Base-by-base conservation (phyloP, 2,113 vertebrate species). In the Otolemur garnettii region DNA sequence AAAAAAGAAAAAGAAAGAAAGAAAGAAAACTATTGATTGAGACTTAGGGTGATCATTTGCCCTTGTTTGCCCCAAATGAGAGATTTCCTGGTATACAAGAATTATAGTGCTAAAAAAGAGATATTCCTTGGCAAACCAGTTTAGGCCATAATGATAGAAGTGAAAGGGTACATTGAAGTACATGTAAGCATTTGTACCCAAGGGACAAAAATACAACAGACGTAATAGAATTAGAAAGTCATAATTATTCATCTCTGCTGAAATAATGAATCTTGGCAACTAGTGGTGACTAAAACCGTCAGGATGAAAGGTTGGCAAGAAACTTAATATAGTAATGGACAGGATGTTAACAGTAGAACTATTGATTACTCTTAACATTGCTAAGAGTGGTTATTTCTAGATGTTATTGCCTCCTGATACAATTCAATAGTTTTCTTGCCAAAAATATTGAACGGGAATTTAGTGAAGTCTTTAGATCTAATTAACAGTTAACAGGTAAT, bases 181-280 rank as follows among this genome's bases (percentile, higher is more conserved):
- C 33, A 68, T 59, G 30, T 80, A 42, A 69, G 64, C 12, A 57
- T 68, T 80, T 45, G 4, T 42, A 66, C 33, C 74, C 42, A 33
- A 26, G 66, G n/a, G 6, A 10, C 12, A 14, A 75, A 72, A 50
- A 11, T 14, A 24, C 21, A 42, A 18, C 53, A 75, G 7, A 15
- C 26, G 24, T 79, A 62, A 86, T 17, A 75, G 2, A 55, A 66
- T 60, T 7, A 66, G 14, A 75, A 86, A 82, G 28, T 75, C 14
- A 50, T n/a, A 24, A 28, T 74, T 64, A 57, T 12, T 59, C 5
- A 79, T 9, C 38, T 13, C 15, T 18, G 18, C 59, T 79, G 28
- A 69, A 81, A 85, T 78, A 79, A 90, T 71, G 17, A 35, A 75
- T 83, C 35, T 53, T 95, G 35, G 21, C 35, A 95, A 64, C 9